A percentile compares a stretch with the other conserved stretches of the same genome.
Conservation (phyloP, 2,113 vertebrate species). For the Pachypanchax playfairii region DNA sequence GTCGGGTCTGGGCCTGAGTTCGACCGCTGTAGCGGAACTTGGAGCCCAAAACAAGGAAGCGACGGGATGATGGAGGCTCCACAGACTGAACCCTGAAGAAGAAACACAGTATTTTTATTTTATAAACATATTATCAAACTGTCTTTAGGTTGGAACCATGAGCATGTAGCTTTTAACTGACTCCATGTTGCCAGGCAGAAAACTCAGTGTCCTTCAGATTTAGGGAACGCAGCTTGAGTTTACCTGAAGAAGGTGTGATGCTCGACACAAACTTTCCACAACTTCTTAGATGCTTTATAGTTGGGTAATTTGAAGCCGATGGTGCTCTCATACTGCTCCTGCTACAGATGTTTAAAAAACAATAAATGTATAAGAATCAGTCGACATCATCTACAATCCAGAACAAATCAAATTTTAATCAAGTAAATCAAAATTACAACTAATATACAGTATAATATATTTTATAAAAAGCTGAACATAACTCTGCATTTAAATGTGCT, state of each 20-base stretch:
- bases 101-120: background rate
- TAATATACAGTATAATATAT: no score
- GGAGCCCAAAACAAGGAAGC: slow-evolving; percentile 89
- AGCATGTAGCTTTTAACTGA: slow-evolving; percentile 9
- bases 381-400: background rate
- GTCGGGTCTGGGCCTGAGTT: slow-evolving; percentile 92
- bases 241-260: slow-evolving; percentile 99
- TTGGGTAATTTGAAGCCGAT: slow-evolving; percentile 94
- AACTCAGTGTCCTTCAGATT: slow-evolving; percentile 19
- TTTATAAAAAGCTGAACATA: background rate
- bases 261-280: slow-evolving; percentile 98
- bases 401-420: background rate
- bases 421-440: background rate
- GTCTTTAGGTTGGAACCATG: background rate
- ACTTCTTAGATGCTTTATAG: slow-evolving; percentile 94
- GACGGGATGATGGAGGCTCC: slow-evolving; percentile 87
- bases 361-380: slow-evolving; percentile 1
- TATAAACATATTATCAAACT: background rate
- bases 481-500: background rate
- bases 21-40: slow-evolving; percentile 94
- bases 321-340: slow-evolving; percentile 93
- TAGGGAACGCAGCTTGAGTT: background rate
- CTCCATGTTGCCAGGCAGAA: slow-evolving; percentile 32
- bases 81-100: slow-evolving; percentile 86
- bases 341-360: slow-evolving; percentile 69